Evolutionary conservation across 1,140 invertebrate species (phyloP), one percentile per base, ranked within the genome.

Genomic region (Drosophila auraria): DNA sequence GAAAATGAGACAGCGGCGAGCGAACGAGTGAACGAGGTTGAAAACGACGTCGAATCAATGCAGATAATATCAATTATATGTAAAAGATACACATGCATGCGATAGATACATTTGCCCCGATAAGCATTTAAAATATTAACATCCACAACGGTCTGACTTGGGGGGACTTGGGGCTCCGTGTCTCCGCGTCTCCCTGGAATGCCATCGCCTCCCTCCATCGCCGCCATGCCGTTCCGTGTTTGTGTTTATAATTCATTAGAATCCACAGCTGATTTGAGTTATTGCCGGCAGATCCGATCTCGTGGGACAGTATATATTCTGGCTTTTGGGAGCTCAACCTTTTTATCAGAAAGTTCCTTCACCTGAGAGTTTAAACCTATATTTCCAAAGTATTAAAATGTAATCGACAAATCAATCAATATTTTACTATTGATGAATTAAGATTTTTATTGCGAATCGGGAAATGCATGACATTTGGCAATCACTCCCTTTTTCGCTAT

Each of bases 61-160:
- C 81, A 87, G 84, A 87, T 87, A 87, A 89, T 87, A 87, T 87
- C 84, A 87, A 87, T 87, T 87, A 87, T 87, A 90, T 87, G 84
- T 87, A 87, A 89, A 81, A 89, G 84, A 87, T 89, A 87, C 81
- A 84, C 78, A 89, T 68, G 74, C 81, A 89, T 71, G 73, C 71
- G 81, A 84, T 87, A 87, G 84, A 87, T 87, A 89, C 84, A 79
- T 70, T 78, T 75, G 69, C 42, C 62, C 73, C 63, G 84, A 87
- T 87, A 87, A 87, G 84, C 78, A 89, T 89, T 87, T 87, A 89
- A 87, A 89, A 89, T 87, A 87, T 87, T 75, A 87, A 84, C 84
- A 80, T 69, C 83, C 82, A 86, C 72, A 60, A 27, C 20, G 23
- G 27, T 1, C 27, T 30, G 60, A 44, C 20, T n/a, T 36, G 62